Percentiles rank a stretch among this genome's conserved stretches.
Evolutionary conservation across 2,888 invertebrate species (phyloP).

Genomic region (Lasiommata megera): DNA sequence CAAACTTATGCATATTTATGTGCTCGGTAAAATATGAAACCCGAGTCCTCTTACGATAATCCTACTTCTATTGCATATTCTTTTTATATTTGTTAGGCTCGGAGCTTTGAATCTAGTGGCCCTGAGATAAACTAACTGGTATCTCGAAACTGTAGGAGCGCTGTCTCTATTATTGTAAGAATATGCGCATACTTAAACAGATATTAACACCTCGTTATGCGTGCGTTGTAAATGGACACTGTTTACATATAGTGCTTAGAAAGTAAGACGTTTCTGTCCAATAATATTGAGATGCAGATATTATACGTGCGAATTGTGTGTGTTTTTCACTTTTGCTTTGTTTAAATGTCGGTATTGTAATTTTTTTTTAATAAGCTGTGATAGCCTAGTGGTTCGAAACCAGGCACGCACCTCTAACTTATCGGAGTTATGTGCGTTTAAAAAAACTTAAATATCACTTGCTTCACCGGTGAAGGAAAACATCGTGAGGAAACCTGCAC

Average conservation of each 20-base stretch:
- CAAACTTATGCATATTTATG: too few relatives aligned
- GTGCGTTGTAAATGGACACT: conserved; percentile 44
- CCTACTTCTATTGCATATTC: too few relatives aligned
- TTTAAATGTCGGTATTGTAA: neutral
- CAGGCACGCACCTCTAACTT: too few relatives aligned
- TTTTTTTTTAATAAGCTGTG: too few relatives aligned
- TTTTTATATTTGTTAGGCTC: too few relatives aligned
- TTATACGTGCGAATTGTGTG: conserved; percentile 8
- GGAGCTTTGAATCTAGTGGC: neutral
- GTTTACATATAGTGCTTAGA: conserved; percentile 52
- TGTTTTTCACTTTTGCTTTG: conserved; percentile 8
- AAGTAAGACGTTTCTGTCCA: conserved; percentile 43
- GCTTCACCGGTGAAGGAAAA: too few relatives aligned
- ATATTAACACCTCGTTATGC: conserved; percentile 23
- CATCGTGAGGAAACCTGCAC: too few relatives aligned
- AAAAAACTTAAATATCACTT: too few relatives aligned
- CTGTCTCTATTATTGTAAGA: conserved; percentile 16
- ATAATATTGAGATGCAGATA: conserved; percentile 13
- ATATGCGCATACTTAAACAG: conserved; percentile 21
- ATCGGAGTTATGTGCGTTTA: too few relatives aligned
- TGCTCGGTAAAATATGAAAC: too few relatives aligned
- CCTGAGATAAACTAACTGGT: conserved; percentile 1
- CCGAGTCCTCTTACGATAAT: too few relatives aligned
- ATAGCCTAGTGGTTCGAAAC: too few relatives aligned
- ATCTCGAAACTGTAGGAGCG: neutral